Percentiles rank a stretch among this genome's conserved stretches.
Evolutionary conservation across 2,113 vertebrate genomes (phyloP).

Genomic region (Terrapene triunguis): DNA sequence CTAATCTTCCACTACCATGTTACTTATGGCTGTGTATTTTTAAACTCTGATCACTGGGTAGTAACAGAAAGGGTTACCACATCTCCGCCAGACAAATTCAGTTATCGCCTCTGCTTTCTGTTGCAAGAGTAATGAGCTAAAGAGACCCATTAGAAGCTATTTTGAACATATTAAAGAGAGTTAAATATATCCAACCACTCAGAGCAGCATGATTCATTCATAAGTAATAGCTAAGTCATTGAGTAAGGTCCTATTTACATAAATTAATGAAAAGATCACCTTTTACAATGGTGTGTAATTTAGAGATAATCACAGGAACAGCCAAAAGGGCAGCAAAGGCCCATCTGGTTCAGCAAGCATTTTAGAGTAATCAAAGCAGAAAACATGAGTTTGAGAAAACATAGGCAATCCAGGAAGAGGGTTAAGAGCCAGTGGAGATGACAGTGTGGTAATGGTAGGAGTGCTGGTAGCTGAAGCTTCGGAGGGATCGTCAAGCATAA

Average conservation of each 20-base stretch:
- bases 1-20: conserved; percentile 47
- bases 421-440: not conserved
- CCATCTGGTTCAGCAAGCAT: not conserved
- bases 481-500: not conserved
- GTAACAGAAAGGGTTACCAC: conserved; percentile 33
- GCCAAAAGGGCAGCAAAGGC: not conserved
- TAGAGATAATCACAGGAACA: conserved; percentile 10
- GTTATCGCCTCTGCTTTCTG: conserved; percentile 31
- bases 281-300: conserved; percentile 21
- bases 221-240: conserved; percentile 41
- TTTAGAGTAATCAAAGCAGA: not conserved
- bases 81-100: not conserved
- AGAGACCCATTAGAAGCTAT: conserved; percentile 54
- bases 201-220: conserved; percentile 63
- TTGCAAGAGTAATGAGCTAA: conserved; percentile 44
- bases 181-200: conserved; percentile 60
- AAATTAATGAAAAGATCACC: conserved; percentile 40
- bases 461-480: rapidly evolving
- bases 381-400: not conserved
- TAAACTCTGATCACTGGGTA: not conserved
- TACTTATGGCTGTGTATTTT: not conserved
- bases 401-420: not conserved
- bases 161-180: conserved; percentile 59
- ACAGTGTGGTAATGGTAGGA: not conserved
- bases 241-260: conserved; percentile 44